Evolutionary conservation across 2,113 vertebrate species (phyloP).

Genomic region (Asarcornis scutulata): DNA sequence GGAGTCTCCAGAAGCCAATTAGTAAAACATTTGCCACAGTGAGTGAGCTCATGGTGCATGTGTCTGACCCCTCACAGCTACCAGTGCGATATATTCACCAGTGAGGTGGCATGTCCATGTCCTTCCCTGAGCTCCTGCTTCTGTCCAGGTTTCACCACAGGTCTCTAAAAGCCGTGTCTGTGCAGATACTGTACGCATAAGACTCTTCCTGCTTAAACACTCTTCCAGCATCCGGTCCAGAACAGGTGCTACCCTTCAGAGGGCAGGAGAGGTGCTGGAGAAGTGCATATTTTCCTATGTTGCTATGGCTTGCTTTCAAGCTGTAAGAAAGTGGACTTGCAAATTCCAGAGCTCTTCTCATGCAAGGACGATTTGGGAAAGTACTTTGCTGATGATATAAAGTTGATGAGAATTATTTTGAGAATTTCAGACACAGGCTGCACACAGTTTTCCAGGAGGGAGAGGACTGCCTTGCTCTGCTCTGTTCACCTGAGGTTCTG

Average conservation of each 20-base stretch:
- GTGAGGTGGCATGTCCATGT: background rate
- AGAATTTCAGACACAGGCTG: background rate
- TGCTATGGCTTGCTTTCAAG: background rate
- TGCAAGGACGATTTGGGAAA: background rate
- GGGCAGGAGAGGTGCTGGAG: background rate
- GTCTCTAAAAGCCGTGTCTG: background rate
- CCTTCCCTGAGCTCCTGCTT: background rate
- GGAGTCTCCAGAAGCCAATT: background rate
- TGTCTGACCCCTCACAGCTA: background rate
- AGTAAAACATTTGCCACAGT: accelerated
- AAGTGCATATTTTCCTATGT: background rate
- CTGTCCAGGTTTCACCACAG: background rate
- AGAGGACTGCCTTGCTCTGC: background rate
- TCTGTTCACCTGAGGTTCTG: background rate
- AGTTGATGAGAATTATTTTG: background rate
- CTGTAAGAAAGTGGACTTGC: background rate
- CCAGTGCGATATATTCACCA: accelerated
- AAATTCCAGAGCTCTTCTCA: background rate
- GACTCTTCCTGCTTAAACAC: background rate
- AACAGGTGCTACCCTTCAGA: background rate
- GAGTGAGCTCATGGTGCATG: background rate
- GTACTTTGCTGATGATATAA: background rate
- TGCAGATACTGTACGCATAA: background rate
- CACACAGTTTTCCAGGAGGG: background rate
- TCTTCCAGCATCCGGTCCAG: background rate